phyloP scores from a whole-genome alignment of 1,140 invertebrate genomes.

The Atta colombica region DNA sequence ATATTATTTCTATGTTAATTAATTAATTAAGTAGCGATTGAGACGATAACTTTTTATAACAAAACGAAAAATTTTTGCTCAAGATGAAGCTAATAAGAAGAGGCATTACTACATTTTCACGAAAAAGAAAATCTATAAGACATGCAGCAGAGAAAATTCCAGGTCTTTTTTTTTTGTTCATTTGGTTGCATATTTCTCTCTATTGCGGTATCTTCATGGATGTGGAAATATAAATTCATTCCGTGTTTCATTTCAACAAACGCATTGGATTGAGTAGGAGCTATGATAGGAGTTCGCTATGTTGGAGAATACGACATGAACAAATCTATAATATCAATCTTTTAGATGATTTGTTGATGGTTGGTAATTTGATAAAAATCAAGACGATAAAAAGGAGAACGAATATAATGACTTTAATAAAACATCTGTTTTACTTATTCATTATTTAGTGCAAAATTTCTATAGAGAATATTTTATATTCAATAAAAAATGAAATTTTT shows the following conservation, averaged over 20 bases:
- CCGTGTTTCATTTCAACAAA: not conserved
- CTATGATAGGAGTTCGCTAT: too few species aligned
- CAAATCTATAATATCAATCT: too few species aligned
- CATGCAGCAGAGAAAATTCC: not conserved
- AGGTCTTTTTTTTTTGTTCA: not conserved
- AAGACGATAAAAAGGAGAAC: too few species aligned
- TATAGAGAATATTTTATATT: too few species aligned
- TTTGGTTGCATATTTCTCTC: not conserved
- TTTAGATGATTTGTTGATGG: too few species aligned
- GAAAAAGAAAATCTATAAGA: not conserved
- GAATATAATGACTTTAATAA: too few species aligned
- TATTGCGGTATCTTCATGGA: not conserved
- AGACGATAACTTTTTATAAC: not conserved
- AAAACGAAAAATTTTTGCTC: not conserved
- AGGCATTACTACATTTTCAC: not conserved
- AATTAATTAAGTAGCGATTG: not conserved
- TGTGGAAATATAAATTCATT: constrained; percentile 2
- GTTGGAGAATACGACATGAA: too few species aligned
- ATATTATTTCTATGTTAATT: not conserved
- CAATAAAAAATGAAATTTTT: too few species aligned
- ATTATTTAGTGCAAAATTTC: too few species aligned
- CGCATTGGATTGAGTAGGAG: too few species aligned
- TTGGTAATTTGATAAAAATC: too few species aligned
- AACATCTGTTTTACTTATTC: too few species aligned
- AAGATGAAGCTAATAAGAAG: not conserved